These are phyloP conservation scores for Charadrius vociferus DNA, from an alignment of 2,113 vertebrate genomes.

Conservation along the genomic window DNA sequence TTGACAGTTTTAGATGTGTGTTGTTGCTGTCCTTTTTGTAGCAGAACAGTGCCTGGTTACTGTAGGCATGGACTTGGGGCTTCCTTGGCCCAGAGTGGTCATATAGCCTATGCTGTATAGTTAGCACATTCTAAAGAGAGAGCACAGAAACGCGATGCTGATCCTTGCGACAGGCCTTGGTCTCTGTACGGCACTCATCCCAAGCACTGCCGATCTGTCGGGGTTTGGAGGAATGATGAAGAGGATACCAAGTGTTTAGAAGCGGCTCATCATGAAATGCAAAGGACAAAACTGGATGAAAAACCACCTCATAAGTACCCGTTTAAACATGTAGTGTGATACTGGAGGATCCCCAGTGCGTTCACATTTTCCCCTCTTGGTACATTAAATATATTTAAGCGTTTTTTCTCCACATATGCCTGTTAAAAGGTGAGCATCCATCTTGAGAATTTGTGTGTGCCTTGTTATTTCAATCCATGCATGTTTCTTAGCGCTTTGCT, in stretches of 20 bases:
- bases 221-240: neutral
- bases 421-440: neutral
- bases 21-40: neutral
- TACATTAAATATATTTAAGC: neutral
- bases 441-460: neutral
- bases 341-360: neutral
- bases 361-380: neutral
- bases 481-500: neutral
- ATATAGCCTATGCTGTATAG: rapidly evolving
- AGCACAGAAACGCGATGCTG: too few species aligned
- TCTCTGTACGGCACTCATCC: rapidly evolving
- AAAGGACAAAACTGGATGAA: neutral
- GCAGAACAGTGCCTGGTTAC: neutral
- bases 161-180: neutral
- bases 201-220: rapidly evolving
- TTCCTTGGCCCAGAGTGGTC: neutral
- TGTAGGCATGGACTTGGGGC: neutral
- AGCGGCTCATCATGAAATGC: neutral
- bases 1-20: neutral
- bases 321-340: neutral
- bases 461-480: neutral
- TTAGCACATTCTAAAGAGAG: neutral
- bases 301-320: neutral
- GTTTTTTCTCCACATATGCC: rapidly evolving
- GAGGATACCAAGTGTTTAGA: neutral